Evolutionary conservation across 2,888 invertebrate species (phyloP).

Genomic region (Creontiades dilutus): DNA sequence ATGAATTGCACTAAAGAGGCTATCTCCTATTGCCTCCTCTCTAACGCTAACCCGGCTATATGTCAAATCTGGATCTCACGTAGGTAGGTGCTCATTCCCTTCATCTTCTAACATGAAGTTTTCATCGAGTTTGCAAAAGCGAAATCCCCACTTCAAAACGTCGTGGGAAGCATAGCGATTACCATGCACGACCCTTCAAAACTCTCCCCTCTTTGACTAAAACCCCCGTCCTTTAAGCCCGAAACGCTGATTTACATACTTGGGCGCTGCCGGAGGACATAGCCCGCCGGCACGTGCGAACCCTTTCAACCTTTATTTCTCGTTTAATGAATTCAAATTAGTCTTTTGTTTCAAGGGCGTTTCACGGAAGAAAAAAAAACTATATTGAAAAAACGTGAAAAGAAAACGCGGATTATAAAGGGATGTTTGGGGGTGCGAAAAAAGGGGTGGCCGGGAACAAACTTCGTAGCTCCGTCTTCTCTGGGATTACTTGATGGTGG

Average conservation of each 20-base stretch:
- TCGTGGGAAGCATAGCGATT: not conserved
- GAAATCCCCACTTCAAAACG: conserved; percentile 6
- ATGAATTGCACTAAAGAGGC: no score
- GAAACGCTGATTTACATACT: conserved; percentile 27
- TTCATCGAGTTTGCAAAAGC: not conserved
- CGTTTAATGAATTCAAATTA: conserved; percentile 36
- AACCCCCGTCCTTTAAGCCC: not conserved
- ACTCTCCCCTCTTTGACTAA: conserved; percentile 9
- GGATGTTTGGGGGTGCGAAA: not conserved
- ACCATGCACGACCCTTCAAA: conserved; percentile 18
- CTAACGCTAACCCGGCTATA: no score
- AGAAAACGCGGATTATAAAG: not conserved
- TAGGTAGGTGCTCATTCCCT: no score
- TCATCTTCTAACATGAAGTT: not conserved
- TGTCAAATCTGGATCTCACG: no score
- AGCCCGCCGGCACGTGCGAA: not conserved
- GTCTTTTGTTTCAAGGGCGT: conserved; percentile 1
- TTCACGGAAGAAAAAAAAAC: not conserved
- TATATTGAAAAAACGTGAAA: not conserved
- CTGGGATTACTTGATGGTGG: conserved; percentile 1
- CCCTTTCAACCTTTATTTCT: conserved; percentile 17
- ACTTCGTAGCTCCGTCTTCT: not conserved
- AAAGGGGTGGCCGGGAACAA: not conserved
- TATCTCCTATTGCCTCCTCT: no score
- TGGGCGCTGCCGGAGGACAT: not conserved